Evolutionary conservation across 64 coral and sea anemone genomes (phyloP), one percentile per base, ranked within the genome.

Genomic region (Stichodactyla helianthus): DNA sequence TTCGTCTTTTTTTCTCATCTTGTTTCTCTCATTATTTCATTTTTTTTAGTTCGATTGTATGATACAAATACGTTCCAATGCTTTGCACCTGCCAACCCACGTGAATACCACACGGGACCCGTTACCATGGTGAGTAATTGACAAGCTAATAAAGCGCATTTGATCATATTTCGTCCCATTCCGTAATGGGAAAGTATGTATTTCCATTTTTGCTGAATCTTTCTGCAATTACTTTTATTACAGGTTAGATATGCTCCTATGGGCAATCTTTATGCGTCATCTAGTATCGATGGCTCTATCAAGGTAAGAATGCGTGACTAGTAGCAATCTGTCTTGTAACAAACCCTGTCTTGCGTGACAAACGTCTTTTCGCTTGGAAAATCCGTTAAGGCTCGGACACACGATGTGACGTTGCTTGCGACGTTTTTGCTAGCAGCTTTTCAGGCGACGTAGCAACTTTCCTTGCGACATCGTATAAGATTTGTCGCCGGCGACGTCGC

Each of bases 201-300:
- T 44, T 2, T 44, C 35, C 35, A 44, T 44, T 44, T 3, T 44
- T 44, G 35, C 35, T 44, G 1, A 44, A 44, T 44, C 35, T 44
- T 44, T 44, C 35, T 44, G 35, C 35, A 44, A 44, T 44, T 44
- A 44, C 35, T 71, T 63, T 2, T 64, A 10, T 84, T 79, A 6
- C 67, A 98, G 96, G 96, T 98, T n/a, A 95, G 85, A 86, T 98
- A 92, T 79, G 94, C 96, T 5, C 85, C 92, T 10, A 80, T 93
- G 14, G 96, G 88, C 26, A 94, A 95, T 84, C 88, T 98, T 28
- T 98, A 95, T 83, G 93, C 96, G n/a, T 98, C 96, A 1, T 87
- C 88, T n/a, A 95, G 96, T 52, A 95, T 90, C 71, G 96, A 98
- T 92, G 96, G 96, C 18, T 88, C 96, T 5, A 95, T 98, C 20